Evolutionary conservation across 2,113 vertebrate genomes (phyloP), one percentile per base, ranked within the genome.

Genomic region (Callipepla squamata): DNA sequence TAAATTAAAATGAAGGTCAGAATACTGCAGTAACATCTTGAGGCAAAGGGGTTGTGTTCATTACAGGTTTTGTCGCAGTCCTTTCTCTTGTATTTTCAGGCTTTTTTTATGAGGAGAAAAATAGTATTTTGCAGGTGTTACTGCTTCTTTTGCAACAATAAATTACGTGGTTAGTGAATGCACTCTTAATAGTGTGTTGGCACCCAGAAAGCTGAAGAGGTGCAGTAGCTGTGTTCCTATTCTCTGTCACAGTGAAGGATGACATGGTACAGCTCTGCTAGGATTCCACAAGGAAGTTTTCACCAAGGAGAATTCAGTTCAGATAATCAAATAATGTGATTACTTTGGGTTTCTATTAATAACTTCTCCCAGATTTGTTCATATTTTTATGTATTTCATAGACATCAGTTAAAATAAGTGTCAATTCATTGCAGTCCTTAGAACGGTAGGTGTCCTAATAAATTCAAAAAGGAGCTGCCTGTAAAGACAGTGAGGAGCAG

Each of bases 71-170:
- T 78, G 63, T 67, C 76, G 74, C 48, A 75, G 93, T 32, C 32
- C 34, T 83, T 94, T 95, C 67, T 92, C 40, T 85, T 89, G 40
- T 30, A 11, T 86, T 96, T 96, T 90, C 84, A 89, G 40, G 61
- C 45, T 38, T 11, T 2, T 2, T 88, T 81, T 89, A 22, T 61
- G 40, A 26, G 65, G 40, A 89, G 28, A 50, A 59, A 51, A 87
- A 42, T 1, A 50, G 28, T 26, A 20, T 68, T 92, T 94, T 90
- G 87, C 75, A 89, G 61, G 83, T 86, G 75, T 87, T 83, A 19
- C 87, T 34, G 6, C 42, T 79, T 70, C 4, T 63, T 85, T 55
- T 80, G 85, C 81, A 91, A 53, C 92, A 76, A 90, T 47, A 58
- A 85, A 65, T 2, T 13, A 65, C 36, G 47, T 80, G 72, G 45